These are phyloP conservation scores for Ceratina japonica DNA, from an alignment of 1,140 invertebrate species.

Conservation along the genomic window DNA sequence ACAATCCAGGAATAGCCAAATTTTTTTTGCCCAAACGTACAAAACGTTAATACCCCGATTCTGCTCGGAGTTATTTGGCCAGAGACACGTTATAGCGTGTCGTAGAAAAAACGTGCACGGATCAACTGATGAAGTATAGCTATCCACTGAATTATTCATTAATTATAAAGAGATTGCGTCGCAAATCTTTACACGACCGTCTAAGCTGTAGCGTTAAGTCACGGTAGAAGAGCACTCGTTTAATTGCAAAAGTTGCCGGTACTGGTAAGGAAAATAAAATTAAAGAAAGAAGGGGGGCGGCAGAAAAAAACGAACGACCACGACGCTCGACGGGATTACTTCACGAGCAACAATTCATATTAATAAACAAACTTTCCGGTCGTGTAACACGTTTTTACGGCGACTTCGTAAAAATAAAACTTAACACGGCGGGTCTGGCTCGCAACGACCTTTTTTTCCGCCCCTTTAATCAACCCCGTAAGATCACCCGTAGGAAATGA, in stretches of 20 bases:
- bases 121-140: neutral
- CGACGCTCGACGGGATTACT: constrained; percentile 34
- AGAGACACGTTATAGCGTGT: constrained; percentile 2
- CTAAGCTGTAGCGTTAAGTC: constrained; percentile 29
- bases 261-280: constrained; percentile 40
- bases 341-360: constrained; percentile 70
- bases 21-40: neutral
- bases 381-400: constrained; percentile 46
- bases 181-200: constrained; percentile 10
- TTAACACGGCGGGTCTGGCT: constrained; percentile 59
- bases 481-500: constrained; percentile 64
- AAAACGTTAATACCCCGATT: constrained; percentile 14
- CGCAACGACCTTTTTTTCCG: neutral
- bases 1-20: neutral
- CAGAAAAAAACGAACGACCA: neutral
- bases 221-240: constrained; percentile 48
- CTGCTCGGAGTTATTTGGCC: neutral
- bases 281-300: neutral
- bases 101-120: neutral
- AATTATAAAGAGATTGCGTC: constrained; percentile 20
- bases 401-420: constrained; percentile 64
- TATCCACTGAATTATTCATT: constrained; percentile 21
- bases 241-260: constrained; percentile 57
- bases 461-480: constrained; percentile 63
- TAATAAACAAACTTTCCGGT: constrained; percentile 71